Base-by-base conservation (phyloP, 1,140 invertebrate genomes). In the Tribolium madens region DNA sequence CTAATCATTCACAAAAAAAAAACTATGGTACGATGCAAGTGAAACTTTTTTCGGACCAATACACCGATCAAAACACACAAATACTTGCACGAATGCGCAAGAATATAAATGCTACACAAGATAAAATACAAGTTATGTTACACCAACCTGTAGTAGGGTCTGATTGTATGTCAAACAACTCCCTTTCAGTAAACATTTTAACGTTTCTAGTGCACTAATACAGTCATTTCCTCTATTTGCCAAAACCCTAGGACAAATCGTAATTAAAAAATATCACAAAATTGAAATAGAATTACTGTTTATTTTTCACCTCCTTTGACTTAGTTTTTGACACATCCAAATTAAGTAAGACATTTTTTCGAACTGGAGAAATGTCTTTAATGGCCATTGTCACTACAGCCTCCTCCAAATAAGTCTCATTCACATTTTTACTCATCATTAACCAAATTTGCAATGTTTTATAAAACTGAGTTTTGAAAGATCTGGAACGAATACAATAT, bases 401-500 rank as follows among this genome's bases (percentile, higher is more conserved):
- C 9, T 57, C 52, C 50, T 80, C 71, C 17, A 80, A 79, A 17
- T 79, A 71, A 7, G 75, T 31, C 50, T 79, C 73, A 18, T 78
- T 53, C 26, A 73, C 69, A 74, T 68, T 46, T 77, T 79, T 81
- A 15, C 53, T 73, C 4, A 80, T 31, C n/a, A 33, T 9, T n/a
- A 81, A 17, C 80, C 80, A 81, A 48, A 48, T 53, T 7, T 18
- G 14, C 5, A 81, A 17, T 1, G 52, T 46, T 77, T 70, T 75
- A 26, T 78, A 80, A 4, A 72, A 33, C 6, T 60, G 15, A 70
- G 76, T 75, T 14, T 73, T 73, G 70, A 78, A 81, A 17, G 72
- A 69, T 31, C 80, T 81, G 42, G 18, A 74, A 46, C 1, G 18
- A 57, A 57, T 2, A 3, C 6, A 50, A 68, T 21, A 21, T 2